Evolutionary conservation across 2,113 vertebrate species (phyloP), one percentile per base, ranked within the genome.

Genomic region (Hemiscyllium ocellatum): DNA sequence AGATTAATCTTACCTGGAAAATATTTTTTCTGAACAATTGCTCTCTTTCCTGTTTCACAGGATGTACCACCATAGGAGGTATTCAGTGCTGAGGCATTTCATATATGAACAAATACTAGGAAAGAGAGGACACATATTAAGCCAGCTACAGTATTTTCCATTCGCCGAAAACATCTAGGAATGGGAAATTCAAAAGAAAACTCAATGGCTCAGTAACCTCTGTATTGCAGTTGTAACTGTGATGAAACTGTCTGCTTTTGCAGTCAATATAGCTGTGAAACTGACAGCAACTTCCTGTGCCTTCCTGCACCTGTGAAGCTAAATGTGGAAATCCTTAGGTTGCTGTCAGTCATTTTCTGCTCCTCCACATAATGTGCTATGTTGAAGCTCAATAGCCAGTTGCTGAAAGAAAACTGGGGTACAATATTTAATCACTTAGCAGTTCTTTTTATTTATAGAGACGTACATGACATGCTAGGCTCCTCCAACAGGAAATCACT

Each of bases 31-130:
- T 91, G 65, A 15, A 91, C 52, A 61, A 13, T 65, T 33, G 29
- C 56, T 91, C 56, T 65, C 87, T 91, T 91, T 91, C 87, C 87
- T 61, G 52, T 65, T 91, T 61, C 29, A n/a, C 87, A 91, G 87
- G 56, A 91, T 91, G n/a, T 61, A 65, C 20, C 26, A 65, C 87
- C 56, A 19, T 19, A 91, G 29, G 29, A 19, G 56, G 33, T 33
- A 33, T 56, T 29, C 86, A 89, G 56, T 6, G n/a, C 13, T n/a
- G 6, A n/a, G 29, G 87, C 56, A 33, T 61, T 29, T 90, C 61
- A 56, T 29, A 90, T n/a, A 15, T 76, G 72, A 10, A 61, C 15
- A 90, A 89, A 89, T 29, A 56, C 24, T 89, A 24, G 83, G 86
- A 29, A 89, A 56, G 50, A 24, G 86, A 89, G 86, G 86, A 22